Base-by-base conservation (phyloP, 1,140 invertebrate genomes). In the Dufourea novaeangliae region DNA sequence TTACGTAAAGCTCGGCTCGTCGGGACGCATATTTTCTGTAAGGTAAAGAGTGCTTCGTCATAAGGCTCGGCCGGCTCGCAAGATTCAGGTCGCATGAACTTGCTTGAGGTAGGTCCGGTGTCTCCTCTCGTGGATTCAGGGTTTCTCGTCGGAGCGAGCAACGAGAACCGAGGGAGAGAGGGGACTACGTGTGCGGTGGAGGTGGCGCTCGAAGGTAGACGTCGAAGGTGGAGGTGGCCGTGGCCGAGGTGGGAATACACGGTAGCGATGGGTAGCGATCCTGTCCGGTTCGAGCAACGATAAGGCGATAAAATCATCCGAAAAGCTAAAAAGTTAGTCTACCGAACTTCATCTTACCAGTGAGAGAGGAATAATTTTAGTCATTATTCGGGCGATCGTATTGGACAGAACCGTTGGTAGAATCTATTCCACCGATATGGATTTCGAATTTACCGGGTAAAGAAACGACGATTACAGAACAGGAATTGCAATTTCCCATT, bases 41-140 rank as follows among this genome's bases (percentile, higher is more conserved):
- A 29, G 72, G n/a, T n/a, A n/a, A 27, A 27, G 59, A 46, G 52
- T 41, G 64, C 41, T 44, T 63, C 52, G 50, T 70, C 72, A 32
- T 32, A 54, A 41, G 67, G 46, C 34, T 73, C 57, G 37, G 32
- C 59, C 20, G 20, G 22, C 12, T 22, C n/a, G n/a, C n/a, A n/a
- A n/a, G 63, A 82, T 83, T 68, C 74, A 54, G 80, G 73, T 74
- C 64, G 54, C 68, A 82, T 52, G 76, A 66, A 63, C 37, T 14
- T 44, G 68, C 82, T 52, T 84, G 82, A 83, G 82, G 82, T 72
- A 84, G 82, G 82, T 83, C 79, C 27, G 76, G 50, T 62, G 39
- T 68, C 79, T 69, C 56, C 78, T 61, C 78, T 39, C 61, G 73
- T 61, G 56, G 39, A 62, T 69, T 61, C 74, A 67, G 54, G 37